Evolutionary conservation across 2,797 vertebrate genomes (phyloP).

Genomic region (Capromys pilorides): DNA sequence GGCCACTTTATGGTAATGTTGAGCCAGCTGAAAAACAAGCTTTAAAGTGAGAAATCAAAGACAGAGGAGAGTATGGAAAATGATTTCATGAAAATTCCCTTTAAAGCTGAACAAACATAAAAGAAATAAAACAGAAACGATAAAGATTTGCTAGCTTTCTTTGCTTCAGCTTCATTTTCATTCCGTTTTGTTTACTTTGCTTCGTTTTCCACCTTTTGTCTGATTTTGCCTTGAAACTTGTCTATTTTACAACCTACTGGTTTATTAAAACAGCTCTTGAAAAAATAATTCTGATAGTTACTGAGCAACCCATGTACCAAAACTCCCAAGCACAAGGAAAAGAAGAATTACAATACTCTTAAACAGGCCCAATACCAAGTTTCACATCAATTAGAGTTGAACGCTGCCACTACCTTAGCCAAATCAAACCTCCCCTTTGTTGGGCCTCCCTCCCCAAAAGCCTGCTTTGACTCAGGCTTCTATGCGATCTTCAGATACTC

Average conservation of each 20-base stretch:
- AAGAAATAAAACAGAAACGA: not conserved
- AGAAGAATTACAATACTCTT: not conserved
- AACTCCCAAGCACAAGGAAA: not conserved
- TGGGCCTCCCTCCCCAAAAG: not conserved
- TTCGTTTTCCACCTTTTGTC: not conserved
- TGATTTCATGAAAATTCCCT: not conserved
- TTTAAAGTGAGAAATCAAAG: not conserved
- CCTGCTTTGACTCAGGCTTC: not conserved
- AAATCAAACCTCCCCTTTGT: not conserved
- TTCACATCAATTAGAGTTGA: not conserved
- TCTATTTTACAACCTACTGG: slow-evolving; percentile 13
- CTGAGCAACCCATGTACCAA: not conserved
- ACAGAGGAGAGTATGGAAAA: not conserved
- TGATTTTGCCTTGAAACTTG: not conserved
- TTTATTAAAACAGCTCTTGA: not conserved
- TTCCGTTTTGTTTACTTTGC: not conserved
- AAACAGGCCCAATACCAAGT: not conserved
- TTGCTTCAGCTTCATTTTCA: not conserved
- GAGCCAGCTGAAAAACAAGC: not conserved
- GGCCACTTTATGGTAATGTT: too few relatives aligned
- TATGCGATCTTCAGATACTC: not conserved
- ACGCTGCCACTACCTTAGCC: not conserved
- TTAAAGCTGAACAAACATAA: not conserved
- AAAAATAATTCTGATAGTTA: not conserved
- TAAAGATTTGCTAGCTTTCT: not conserved